phyloP scores from a whole-genome alignment of 2,888 invertebrate genomes.

The Achlya flavicornis region DNA sequence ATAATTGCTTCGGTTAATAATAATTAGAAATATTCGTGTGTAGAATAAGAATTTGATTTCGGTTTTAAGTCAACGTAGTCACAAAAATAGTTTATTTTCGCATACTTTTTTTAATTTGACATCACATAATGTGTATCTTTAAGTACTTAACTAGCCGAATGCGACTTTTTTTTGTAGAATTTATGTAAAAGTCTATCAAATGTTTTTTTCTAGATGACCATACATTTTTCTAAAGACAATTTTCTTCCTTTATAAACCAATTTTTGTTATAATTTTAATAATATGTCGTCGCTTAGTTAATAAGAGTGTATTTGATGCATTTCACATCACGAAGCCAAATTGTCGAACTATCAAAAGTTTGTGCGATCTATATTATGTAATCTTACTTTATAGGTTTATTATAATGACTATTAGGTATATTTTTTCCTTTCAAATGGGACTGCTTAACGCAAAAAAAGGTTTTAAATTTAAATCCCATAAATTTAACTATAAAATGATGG shows the following conservation, averaged over 20 bases:
- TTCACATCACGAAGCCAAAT: constrained; percentile 16
- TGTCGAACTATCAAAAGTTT: constrained; percentile 9
- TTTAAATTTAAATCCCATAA: neutral
- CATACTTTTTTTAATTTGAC: constrained; percentile 13
- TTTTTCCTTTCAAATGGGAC: neutral
- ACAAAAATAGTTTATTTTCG: constrained; percentile 12
- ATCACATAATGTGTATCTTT: constrained; percentile 6
- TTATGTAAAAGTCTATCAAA: too few species aligned
- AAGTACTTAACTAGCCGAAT: neutral
- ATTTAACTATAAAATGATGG: neutral
- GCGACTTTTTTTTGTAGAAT: too few species aligned
- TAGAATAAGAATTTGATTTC: neutral
- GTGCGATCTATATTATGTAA: neutral
- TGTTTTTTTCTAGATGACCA: too few species aligned
- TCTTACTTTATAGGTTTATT: neutral
- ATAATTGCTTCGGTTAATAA: neutral
- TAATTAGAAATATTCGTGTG: neutral
- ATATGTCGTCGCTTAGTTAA: neutral
- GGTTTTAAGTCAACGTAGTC: neutral
- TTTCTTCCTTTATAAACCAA: too few species aligned
- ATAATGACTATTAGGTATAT: neutral
- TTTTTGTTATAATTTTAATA: neutral
- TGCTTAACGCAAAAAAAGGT: neutral
- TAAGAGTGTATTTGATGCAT: constrained; percentile 10
- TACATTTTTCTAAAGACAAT: neutral